Evolutionary conservation across 2,797 vertebrate genomes (phyloP).

Genomic region (Ptychadena robeensis): DNA sequence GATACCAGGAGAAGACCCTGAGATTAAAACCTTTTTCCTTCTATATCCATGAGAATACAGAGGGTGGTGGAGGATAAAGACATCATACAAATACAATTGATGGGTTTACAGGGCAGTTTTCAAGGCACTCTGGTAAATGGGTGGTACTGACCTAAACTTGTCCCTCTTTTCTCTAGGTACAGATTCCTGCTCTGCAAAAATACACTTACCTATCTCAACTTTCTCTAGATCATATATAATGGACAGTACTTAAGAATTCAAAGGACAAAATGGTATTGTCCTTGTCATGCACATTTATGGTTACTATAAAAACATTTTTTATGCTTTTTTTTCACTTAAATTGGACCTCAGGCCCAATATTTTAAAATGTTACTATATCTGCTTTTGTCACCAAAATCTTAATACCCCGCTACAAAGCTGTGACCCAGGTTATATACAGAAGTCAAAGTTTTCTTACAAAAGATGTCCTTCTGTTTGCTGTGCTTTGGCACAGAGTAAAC

Average conservation of each 20-base stretch:
- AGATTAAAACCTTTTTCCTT: slow-evolving; percentile 7
- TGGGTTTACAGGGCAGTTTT: slow-evolving; percentile 33
- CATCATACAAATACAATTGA: slow-evolving; percentile 21
- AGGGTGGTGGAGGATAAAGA: slow-evolving; percentile 35
- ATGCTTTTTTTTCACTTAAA: neutral
- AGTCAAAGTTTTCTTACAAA: slow-evolving; percentile 1
- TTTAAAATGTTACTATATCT: neutral
- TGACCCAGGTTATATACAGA: neutral
- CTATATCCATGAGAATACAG: slow-evolving; percentile 15
- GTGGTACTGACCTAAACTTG: slow-evolving; percentile 23
- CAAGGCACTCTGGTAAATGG: slow-evolving; percentile 38
- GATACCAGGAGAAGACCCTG: slow-evolving; percentile 37
- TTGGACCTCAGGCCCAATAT: slow-evolving; percentile 19
- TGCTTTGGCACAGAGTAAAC: slow-evolving; percentile 14
- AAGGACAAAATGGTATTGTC: slow-evolving; percentile 8
- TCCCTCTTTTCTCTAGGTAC: slow-evolving; percentile 47
- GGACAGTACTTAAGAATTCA: slow-evolving; percentile 33
- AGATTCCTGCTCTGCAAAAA: slow-evolving; percentile 59
- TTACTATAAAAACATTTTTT: slow-evolving; percentile 2
- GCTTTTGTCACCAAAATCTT: neutral
- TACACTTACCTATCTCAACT: slow-evolving; percentile 42
- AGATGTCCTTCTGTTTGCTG: neutral
- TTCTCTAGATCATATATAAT: slow-evolving; percentile 48
- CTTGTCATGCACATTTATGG: slow-evolving; percentile 1
- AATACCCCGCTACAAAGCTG: slow-evolving; percentile 31